Conservation (phyloP, 2,888 invertebrate species). For the Agonopterix subpropinquella region DNA sequence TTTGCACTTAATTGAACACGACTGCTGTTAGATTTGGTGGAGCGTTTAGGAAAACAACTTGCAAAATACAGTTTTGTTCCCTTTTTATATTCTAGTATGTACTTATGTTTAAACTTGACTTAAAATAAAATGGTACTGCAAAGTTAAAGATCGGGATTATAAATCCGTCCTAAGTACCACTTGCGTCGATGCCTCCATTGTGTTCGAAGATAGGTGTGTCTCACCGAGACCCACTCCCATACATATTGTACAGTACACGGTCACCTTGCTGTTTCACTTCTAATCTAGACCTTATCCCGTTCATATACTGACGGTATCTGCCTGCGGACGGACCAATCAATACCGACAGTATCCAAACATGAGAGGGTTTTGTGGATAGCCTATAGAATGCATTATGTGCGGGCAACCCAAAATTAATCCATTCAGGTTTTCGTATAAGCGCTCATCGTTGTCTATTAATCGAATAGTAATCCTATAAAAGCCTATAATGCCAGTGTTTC, state of each 20-base stretch:
- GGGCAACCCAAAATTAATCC: slow-evolving; percentile 12
- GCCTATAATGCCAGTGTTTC: no score
- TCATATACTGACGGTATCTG: slow-evolving; percentile 14
- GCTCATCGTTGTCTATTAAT: neutral
- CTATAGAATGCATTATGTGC: slow-evolving; percentile 14
- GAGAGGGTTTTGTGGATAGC: slow-evolving; percentile 17
- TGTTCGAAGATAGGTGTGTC: slow-evolving; percentile 28
- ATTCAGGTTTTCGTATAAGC: slow-evolving; percentile 4
- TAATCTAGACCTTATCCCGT: slow-evolving; percentile 19
- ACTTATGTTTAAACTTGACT: no score
- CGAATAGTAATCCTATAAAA: neutral
- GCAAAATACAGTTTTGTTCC: no score
- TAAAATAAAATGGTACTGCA: neutral
- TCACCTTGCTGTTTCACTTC: slow-evolving; percentile 16
- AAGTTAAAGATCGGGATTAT: slow-evolving; percentile 24
- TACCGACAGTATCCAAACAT: slow-evolving; percentile 20
- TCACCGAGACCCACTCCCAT: slow-evolving; percentile 19
- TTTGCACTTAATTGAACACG: no score
- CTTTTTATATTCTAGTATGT: no score
- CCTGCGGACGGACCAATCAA: slow-evolving; percentile 17
- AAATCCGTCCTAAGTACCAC: slow-evolving; percentile 35
- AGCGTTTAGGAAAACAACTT: no score
- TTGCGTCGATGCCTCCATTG: slow-evolving; percentile 34
- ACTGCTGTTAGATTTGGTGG: no score
- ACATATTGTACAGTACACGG: slow-evolving; percentile 24